Percentiles rank a stretch among this genome's conserved stretches.
These are phyloP conservation scores for Apoda limacodes DNA, from an alignment of 2,888 invertebrate genomes.

Conservation along the genomic window DNA sequence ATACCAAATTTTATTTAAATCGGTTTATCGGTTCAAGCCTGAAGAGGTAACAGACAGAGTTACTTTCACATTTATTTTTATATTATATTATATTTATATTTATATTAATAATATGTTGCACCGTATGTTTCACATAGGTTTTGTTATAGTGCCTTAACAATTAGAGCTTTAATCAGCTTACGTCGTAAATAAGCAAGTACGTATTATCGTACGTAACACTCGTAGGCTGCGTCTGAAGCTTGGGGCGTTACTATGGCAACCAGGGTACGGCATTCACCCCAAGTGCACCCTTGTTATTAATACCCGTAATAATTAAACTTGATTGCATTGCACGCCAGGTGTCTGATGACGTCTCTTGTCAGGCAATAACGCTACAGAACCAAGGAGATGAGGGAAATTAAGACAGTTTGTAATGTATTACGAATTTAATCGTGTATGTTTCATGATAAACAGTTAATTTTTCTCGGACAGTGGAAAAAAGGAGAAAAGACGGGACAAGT, in stretches of 20 bases:
- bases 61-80: no score
- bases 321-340: conserved; percentile 70
- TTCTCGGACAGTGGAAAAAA: no score
- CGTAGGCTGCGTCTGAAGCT: conserved; percentile 52
- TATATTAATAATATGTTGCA: no score
- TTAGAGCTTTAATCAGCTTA: conserved; percentile 59
- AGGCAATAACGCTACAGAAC: conserved; percentile 32
- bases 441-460: no score
- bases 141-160: conserved; percentile 28
- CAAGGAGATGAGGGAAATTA: conserved; percentile 19
- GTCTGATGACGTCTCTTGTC: conserved; percentile 57
- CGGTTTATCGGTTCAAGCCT: no score
- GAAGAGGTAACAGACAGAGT: no score
- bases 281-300: conserved; percentile 68
- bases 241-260: conserved; percentile 61
- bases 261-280: conserved; percentile 45
- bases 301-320: conserved; percentile 69
- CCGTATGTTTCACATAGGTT: not conserved
- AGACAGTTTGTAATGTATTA: no score
- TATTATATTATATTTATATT: no score
- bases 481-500: no score
- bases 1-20: no score
- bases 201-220: conserved; percentile 38
- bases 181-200: conserved; percentile 58
- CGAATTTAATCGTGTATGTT: no score